Conservation (phyloP, 2,113 vertebrate species). For the Microcebus griseorufus region DNA sequence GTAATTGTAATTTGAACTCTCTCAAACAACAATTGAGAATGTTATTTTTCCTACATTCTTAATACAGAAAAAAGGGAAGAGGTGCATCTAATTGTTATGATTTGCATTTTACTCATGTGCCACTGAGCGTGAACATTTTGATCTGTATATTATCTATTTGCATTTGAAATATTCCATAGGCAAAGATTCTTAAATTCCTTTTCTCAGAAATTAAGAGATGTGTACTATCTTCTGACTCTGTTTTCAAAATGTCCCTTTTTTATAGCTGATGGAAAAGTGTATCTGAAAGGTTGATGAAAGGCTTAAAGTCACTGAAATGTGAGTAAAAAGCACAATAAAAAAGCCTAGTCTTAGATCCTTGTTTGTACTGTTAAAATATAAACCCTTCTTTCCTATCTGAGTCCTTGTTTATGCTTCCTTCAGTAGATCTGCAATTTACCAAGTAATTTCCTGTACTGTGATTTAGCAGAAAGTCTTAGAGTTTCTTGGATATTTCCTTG, state of each 20-base stretch:
- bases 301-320: constrained; percentile 12
- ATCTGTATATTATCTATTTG: neutral
- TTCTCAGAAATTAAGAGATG: constrained; percentile 11
- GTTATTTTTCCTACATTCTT: neutral
- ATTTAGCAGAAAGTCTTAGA: neutral
- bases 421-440: neutral
- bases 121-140: neutral
- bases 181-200: neutral
- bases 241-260: constrained; percentile 7
- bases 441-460: neutral
- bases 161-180: neutral
- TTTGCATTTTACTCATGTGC: neutral
- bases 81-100: neutral
- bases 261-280: constrained; percentile 50
- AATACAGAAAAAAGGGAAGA: neutral
- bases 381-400: neutral
- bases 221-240: neutral
- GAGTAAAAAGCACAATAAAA: constrained; percentile 3
- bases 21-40: neutral
- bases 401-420: neutral
- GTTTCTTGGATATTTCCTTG: neutral
- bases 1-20: neutral
- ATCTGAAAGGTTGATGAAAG: constrained; percentile 55
- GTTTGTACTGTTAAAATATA: neutral
- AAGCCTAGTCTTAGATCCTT: neutral